A percentile compares a stretch with the other conserved stretches of the same genome.
phyloP scores from a whole-genome alignment of 2,888 invertebrate genomes.

The Monopis laevigella region DNA sequence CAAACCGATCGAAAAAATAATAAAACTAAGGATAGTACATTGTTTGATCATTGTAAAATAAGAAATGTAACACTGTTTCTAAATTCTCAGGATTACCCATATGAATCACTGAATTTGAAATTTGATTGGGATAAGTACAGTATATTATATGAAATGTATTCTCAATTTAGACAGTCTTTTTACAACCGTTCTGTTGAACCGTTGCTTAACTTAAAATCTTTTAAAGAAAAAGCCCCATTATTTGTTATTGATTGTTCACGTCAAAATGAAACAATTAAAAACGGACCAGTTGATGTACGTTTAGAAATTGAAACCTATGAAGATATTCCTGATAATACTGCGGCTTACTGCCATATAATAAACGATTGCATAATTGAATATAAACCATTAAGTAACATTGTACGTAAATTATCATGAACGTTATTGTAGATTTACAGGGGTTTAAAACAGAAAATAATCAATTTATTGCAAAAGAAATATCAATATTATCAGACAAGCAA shows the following conservation, averaged over 20 bases:
- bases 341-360: slow-evolving; percentile 23
- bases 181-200: slow-evolving; percentile 15
- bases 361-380: slow-evolving; percentile 22
- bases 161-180: slow-evolving; percentile 17
- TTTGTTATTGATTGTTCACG: slow-evolving; percentile 24
- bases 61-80: slow-evolving; percentile 31
- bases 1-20: slow-evolving; percentile 32
- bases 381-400: slow-evolving; percentile 18
- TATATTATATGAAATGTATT: slow-evolving; percentile 14
- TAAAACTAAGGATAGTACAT: slow-evolving; percentile 18
- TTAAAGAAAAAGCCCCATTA: slow-evolving; percentile 22
- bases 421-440: slow-evolving; percentile 14
- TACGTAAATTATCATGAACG: slow-evolving; percentile 19
- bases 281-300: slow-evolving; percentile 23
- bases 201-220: slow-evolving; percentile 16
- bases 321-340: slow-evolving; percentile 21
- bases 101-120: slow-evolving; percentile 28
- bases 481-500: not conserved
- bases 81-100: slow-evolving; percentile 31
- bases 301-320: slow-evolving; percentile 24
- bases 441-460: slow-evolving; percentile 13
- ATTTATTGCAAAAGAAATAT: slow-evolving; percentile 16
- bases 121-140: slow-evolving; percentile 19
- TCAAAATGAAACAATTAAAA: slow-evolving; percentile 24
- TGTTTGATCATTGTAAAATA: slow-evolving; percentile 26